These are phyloP conservation scores for Syngnathus typhle DNA, from an alignment of 2,113 vertebrate genomes.

Conservation along the genomic window DNA sequence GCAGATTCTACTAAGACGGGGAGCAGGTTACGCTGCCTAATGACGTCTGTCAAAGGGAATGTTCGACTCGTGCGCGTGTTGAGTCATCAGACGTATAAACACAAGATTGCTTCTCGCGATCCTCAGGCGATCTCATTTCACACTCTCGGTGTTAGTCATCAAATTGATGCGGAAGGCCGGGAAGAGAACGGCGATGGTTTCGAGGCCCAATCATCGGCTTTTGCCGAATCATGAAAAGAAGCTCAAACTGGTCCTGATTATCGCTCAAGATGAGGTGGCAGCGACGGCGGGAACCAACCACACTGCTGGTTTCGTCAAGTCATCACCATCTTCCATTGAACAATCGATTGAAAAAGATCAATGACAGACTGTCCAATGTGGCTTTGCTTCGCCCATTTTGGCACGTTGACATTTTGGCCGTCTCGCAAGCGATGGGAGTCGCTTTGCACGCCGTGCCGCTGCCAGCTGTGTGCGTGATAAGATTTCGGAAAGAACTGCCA, in stretches of 20 bases:
- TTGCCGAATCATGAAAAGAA: neutral
- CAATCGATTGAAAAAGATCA: too few species aligned
- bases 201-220: neutral
- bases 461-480: constrained; percentile 42
- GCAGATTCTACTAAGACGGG: neutral
- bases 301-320: too few species aligned
- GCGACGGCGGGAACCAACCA: too few species aligned
- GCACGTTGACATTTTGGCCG: constrained; percentile 22
- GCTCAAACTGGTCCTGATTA: too few species aligned
- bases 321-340: too few species aligned
- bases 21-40: constrained; percentile 18
- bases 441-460: constrained; percentile 15
- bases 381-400: constrained; percentile 14
- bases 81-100: neutral
- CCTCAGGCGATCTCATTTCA: neutral
- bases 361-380: neutral
- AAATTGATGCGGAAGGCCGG: neutral
- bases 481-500: constrained; percentile 13
- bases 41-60: constrained; percentile 19
- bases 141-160: neutral
- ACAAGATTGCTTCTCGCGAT: neutral
- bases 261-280: too few species aligned
- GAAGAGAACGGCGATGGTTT: constrained; percentile 1
- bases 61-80: constrained; percentile 3
- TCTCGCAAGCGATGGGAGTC: constrained; percentile 31